Conservation (phyloP, 1,140 invertebrate species). For the Galleria mellonella region DNA sequence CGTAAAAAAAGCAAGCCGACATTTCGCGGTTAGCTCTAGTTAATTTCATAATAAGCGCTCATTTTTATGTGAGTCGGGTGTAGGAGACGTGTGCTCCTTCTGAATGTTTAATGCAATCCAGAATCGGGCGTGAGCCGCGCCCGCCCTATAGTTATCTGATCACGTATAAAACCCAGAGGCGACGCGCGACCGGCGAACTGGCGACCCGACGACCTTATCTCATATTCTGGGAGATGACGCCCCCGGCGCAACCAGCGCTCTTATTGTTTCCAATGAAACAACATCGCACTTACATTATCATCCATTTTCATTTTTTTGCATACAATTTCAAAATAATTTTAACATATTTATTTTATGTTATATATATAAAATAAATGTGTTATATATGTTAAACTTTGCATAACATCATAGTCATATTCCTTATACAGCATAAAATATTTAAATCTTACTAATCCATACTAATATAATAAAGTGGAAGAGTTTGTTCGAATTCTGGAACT, state of each 20-base stretch:
- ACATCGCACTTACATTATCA: slow-evolving; percentile 3
- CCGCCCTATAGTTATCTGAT: slow-evolving; percentile 36
- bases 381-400: too few species aligned
- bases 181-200: slow-evolving; percentile 12
- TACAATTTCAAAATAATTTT: too few species aligned
- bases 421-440: too few species aligned
- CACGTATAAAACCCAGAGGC: slow-evolving; percentile 34
- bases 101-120: slow-evolving; percentile 61
- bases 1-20: slow-evolving; percentile 53
- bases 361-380: slow-evolving; percentile 18
- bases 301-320: slow-evolving; percentile 3
- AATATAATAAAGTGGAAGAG: too few species aligned
- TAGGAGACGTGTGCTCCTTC: slow-evolving; percentile 35
- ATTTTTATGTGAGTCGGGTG: slow-evolving; percentile 60
- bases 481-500: too few species aligned
- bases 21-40: slow-evolving; percentile 43
- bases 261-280: slow-evolving; percentile 24
- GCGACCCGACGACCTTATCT: slow-evolving; percentile 31
- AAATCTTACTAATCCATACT: too few species aligned
- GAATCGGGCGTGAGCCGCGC: slow-evolving; percentile 34
- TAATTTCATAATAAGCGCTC: slow-evolving; percentile 70
- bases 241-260: slow-evolving; percentile 24
- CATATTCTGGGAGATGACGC: slow-evolving; percentile 48
- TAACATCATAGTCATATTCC: too few species aligned
- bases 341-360: slow-evolving; percentile 8